These are phyloP conservation scores for Catharus minimus DNA, from an alignment of 2,113 vertebrate species.

Conservation along the genomic window DNA sequence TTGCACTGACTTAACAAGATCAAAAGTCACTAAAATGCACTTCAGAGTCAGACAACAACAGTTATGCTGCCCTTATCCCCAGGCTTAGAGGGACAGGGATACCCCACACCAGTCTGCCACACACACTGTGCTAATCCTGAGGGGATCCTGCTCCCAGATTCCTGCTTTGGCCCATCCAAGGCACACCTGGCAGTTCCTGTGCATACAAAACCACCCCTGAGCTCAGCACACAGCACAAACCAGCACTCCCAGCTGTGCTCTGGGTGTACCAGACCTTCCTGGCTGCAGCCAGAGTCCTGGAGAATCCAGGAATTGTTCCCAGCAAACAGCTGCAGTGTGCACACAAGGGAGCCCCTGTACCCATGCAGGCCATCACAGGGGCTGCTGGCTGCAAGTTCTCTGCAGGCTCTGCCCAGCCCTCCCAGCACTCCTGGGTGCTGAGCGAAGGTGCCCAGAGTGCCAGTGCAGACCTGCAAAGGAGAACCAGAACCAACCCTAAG, in stretches of 20 bases:
- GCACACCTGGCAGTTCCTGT: not conserved
- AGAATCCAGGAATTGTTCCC: not conserved
- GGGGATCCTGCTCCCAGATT: not conserved
- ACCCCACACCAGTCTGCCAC: accelerated
- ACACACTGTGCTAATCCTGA: not conserved
- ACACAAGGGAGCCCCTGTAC: not conserved
- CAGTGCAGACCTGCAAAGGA: not conserved
- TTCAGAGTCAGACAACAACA: not conserved
- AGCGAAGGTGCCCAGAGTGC: not conserved
- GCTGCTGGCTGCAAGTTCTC: not conserved
- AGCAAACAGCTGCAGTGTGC: not conserved
- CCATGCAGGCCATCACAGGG: not conserved
- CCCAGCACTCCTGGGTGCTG: not conserved
- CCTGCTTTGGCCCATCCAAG: not conserved
- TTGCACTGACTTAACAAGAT: not conserved
- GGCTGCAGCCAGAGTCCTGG: not conserved
- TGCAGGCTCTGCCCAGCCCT: not conserved
- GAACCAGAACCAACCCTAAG: not conserved
- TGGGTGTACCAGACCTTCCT: not conserved
- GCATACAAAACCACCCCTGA: accelerated
- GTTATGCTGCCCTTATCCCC: not conserved
- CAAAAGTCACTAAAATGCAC: not conserved
- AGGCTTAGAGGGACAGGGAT: not conserved
- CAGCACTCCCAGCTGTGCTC: not conserved
- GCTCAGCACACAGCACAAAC: not conserved